These are phyloP conservation scores for Lochmaea capreae DNA, from an alignment of 2,888 invertebrate genomes.

Conservation along the genomic window DNA sequence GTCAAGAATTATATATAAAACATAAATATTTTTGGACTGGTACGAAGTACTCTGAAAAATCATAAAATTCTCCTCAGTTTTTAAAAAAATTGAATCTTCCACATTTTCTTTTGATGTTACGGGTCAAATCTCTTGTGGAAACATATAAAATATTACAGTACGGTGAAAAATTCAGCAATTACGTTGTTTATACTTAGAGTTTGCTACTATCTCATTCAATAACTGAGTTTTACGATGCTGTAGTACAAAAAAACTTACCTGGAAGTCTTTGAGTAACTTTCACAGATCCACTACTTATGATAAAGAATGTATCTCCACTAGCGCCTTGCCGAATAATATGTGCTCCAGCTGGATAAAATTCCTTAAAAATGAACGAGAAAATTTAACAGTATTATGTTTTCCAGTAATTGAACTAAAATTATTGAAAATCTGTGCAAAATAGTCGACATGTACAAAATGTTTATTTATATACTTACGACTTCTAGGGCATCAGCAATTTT, in stretches of 20 bases:
- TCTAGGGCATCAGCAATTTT: slow-evolving; percentile 79
- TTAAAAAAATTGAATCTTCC: no score
- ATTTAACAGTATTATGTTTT: not conserved
- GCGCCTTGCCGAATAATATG: slow-evolving; percentile 76
- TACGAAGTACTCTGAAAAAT: no score
- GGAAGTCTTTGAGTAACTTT: slow-evolving; percentile 67
- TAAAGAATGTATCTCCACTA: slow-evolving; percentile 75
- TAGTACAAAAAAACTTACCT: slow-evolving; percentile 52
- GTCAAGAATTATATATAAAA: no score
- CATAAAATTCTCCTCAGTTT: no score
- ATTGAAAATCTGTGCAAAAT: not conserved
- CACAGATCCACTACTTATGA: slow-evolving; percentile 72
- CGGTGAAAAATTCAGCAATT: no score
- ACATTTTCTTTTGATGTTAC: no score
- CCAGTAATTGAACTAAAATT: not conserved
- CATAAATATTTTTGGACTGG: no score
- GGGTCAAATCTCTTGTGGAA: no score
- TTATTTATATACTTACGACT: slow-evolving; percentile 68
- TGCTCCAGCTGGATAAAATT: slow-evolving; percentile 73
- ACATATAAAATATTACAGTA: no score
- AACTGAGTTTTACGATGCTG: no score
- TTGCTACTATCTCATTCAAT: no score
- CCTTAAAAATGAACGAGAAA: slow-evolving; percentile 59
- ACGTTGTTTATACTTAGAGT: no score
- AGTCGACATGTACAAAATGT: not conserved